Base-by-base conservation (phyloP, 2,113 vertebrate species). In the Oceanites oceanicus region DNA sequence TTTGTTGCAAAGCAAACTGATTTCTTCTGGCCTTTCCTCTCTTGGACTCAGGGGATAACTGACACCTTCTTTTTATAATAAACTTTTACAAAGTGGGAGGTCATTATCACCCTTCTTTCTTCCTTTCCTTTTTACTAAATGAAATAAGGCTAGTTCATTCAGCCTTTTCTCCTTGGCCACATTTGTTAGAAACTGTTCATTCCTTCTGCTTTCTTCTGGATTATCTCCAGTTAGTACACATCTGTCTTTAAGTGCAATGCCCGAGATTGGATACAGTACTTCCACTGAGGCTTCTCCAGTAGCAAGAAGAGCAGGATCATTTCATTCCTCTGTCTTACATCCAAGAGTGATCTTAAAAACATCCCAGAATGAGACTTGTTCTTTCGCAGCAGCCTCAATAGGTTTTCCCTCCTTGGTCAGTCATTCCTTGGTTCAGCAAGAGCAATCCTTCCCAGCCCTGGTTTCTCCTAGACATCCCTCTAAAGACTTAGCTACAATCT, bases 261-360 rank as follows among this genome's bases (percentile, higher is more conserved):
- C 52, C 56, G 65, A 61, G 1, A 87, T 7, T 63, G 56, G 38
- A 72, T 47, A 44, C 38, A 67, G 25, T 74, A 50, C 40, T 94
- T 86, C 3, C 4, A 84, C 63, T 87, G 80, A 94, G 77, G 53
- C 45, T 91, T 79, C 84, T 94, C 30, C 77, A 92, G 66, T 45
- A 67, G 83, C 77, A 96, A 96, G 55, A 93, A 97, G 92, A 93
- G 94, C 94, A 97, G 96, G 96, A 96, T 93, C 94, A 95, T 95
- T 90, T 79, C 34, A 75, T 82, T 91, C 34, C 71, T 82, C 74
- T 95, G 84, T 76, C 67, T 94, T 91, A 76, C 45, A 93, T 44
- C 62, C 53, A 93, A n/a, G n/a, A 76, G 36, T 66, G 58, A 36
- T 82, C 56, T 65, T 70, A 78, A 78, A 88, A 82, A 79, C 61